A percentile compares a stretch with the other conserved stretches of the same genome.
phyloP scores from a whole-genome alignment of 2,797 vertebrate species.

The Diplodus sargus region DNA sequence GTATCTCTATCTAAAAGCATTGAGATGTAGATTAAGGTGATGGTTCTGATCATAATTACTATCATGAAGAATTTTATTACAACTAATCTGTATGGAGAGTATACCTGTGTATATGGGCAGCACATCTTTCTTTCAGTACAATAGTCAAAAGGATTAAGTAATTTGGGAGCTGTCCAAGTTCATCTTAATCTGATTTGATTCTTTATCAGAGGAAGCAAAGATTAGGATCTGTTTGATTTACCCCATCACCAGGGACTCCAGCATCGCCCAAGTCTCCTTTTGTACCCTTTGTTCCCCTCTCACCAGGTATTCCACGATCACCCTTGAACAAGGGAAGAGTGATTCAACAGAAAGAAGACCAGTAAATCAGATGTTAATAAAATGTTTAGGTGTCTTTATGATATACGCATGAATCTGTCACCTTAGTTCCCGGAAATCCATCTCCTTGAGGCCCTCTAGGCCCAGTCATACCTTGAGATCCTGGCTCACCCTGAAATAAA shows the following conservation, averaged over 20 bases:
- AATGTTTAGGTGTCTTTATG: constrained; percentile 7
- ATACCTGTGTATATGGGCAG: too few species aligned
- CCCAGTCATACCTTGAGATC: constrained; percentile 90
- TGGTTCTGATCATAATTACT: background rate
- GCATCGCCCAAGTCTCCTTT: constrained; percentile 89
- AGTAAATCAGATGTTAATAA: constrained; percentile 6
- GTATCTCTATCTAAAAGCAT: background rate
- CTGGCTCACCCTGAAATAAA: constrained; percentile 89
- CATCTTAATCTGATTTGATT: background rate
- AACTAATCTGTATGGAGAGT: background rate
- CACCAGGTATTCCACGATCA: constrained; percentile 88
- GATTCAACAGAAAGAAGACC: constrained; percentile 11
- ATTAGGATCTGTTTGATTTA: constrained; percentile 72
- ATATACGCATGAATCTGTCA: constrained; percentile 57
- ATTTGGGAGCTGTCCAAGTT: background rate
- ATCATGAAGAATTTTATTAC: background rate
- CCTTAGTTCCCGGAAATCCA: constrained; percentile 91
- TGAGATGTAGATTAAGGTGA: background rate
- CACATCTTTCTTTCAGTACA: background rate
- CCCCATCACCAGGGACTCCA: constrained; percentile 87
- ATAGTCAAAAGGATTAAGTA: background rate
- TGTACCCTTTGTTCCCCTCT: constrained; percentile 88
- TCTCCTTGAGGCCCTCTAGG: constrained; percentile 91
- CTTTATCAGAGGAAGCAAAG: background rate
- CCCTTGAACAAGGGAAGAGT: constrained; percentile 79